Percentiles rank a stretch among this genome's conserved stretches.
Conservation (phyloP, 1,140 invertebrate species). For the Conopomorpha cramerella region DNA sequence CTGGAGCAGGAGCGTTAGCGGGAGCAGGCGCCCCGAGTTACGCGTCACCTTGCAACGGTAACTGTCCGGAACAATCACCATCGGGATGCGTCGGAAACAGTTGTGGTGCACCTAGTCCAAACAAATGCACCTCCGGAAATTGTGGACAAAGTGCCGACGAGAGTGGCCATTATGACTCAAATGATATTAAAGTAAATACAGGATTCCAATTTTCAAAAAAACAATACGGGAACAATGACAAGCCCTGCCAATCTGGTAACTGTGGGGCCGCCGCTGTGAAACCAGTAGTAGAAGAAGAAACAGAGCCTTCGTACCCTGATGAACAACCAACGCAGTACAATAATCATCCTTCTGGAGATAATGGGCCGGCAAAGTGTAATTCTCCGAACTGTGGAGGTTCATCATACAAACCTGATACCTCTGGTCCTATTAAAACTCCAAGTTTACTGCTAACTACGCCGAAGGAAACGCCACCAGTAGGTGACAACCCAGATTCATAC, state of each 20-base stretch:
- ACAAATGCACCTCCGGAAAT: conserved; percentile 9
- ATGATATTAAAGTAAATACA: conserved; percentile 17
- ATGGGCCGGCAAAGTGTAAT: conserved; percentile 1
- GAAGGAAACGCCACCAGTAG: not conserved
- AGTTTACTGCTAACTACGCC: not conserved
- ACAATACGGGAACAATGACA: conserved; percentile 1
- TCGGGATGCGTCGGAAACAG: not conserved
- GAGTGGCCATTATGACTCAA: conserved; percentile 4
- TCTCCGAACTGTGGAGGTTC: conserved; percentile 2
- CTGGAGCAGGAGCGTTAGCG: conserved; percentile 7
- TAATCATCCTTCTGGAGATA: too few relatives aligned
- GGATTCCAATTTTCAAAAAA: conserved; percentile 4
- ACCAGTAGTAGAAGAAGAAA: not conserved
- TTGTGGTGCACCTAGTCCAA: too few relatives aligned
- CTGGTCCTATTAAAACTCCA: not conserved
- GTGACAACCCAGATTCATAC: conserved; percentile 4
- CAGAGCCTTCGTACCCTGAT: not conserved
- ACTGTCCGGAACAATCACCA: not conserved
- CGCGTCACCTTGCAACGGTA: not conserved
- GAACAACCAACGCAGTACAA: too few relatives aligned
- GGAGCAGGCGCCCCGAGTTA: not conserved
- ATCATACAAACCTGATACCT: not conserved
- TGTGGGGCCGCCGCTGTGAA: not conserved
- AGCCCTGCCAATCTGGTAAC: conserved; percentile 1
- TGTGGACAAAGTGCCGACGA: conserved; percentile 5